These are phyloP conservation scores for Salvelinus fontinalis DNA, from an alignment of 2,113 vertebrate genomes.

Conservation along the genomic window DNA sequence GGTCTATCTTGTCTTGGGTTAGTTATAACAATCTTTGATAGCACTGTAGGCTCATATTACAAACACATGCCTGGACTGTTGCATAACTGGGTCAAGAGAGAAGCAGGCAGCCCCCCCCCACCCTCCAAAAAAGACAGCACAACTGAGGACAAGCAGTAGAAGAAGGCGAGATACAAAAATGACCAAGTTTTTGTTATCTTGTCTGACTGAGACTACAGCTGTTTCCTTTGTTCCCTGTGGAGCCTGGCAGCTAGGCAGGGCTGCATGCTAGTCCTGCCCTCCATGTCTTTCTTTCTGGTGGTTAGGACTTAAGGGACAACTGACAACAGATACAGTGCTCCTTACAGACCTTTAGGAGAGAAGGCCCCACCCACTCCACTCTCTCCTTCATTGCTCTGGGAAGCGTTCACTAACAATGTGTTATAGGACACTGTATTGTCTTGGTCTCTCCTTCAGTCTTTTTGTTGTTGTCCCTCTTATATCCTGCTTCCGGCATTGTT, in stretches of 20 bases:
- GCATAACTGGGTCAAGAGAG: slow-evolving; percentile 66
- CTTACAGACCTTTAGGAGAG: slow-evolving; percentile 22
- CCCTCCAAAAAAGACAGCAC: slow-evolving; percentile 56
- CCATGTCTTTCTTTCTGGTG: background rate
- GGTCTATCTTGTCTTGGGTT: too few species aligned
- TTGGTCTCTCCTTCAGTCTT: slow-evolving; percentile 17
- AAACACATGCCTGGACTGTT: slow-evolving; percentile 61
- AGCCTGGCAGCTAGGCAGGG: background rate
- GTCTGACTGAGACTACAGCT: slow-evolving; percentile 1
- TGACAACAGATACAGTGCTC: background rate
- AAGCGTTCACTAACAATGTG: slow-evolving; percentile 23
- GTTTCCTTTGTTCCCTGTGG: background rate
- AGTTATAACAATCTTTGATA: too few species aligned
- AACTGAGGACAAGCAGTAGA: slow-evolving; percentile 70
- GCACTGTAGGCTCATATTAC: slow-evolving; percentile 50
- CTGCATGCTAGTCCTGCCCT: background rate
- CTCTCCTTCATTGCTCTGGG: slow-evolving; percentile 10
- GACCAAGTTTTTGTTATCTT: slow-evolving; percentile 65
- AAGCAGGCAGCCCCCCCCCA: slow-evolving; percentile 41
- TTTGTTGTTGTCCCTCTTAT: slow-evolving; percentile 46
- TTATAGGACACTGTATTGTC: slow-evolving; percentile 17
- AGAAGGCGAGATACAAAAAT: slow-evolving; percentile 56
- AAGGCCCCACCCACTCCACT: slow-evolving; percentile 18
- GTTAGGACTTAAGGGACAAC: too few species aligned
- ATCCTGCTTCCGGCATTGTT: background rate